These are phyloP conservation scores for Novumbra hubbsi DNA, from an alignment of 2,797 vertebrate species.

Conservation along the genomic window DNA sequence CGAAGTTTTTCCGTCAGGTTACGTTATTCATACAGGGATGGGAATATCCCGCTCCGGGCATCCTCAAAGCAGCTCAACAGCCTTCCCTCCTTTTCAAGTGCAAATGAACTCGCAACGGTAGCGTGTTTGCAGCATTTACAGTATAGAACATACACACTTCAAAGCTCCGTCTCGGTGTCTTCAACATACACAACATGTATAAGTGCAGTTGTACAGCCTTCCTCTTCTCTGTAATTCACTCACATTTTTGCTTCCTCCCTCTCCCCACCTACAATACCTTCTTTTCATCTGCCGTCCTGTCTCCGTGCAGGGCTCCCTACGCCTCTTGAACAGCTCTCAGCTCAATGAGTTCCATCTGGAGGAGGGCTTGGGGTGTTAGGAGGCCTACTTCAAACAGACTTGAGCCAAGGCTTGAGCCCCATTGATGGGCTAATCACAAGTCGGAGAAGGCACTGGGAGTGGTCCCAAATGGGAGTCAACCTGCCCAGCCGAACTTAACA, in stretches of 20 bases:
- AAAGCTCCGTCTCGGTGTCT: background rate
- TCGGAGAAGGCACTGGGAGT: slow-evolving; percentile 25
- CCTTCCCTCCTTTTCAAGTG: slow-evolving; percentile 49
- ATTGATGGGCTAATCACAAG: slow-evolving; percentile 50
- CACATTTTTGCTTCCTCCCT: slow-evolving; percentile 1
- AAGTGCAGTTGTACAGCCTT: background rate
- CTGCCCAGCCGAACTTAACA: background rate
- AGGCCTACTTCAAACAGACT: slow-evolving; percentile 10
- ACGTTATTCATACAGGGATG: slow-evolving; percentile 45
- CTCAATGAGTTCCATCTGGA: slow-evolving; percentile 36
- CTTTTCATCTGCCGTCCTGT: slow-evolving; percentile 33
- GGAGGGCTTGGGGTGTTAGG: slow-evolving; percentile 20
- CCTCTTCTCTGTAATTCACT: background rate
- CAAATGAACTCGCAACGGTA: slow-evolving; percentile 27
- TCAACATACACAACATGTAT: background rate
- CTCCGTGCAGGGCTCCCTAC: slow-evolving; percentile 41
- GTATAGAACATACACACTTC: background rate
- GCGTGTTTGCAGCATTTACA: background rate
- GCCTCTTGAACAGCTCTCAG: slow-evolving; percentile 53
- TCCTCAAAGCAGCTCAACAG: slow-evolving; percentile 42
- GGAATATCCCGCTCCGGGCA: slow-evolving; percentile 44
- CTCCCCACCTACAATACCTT: slow-evolving; percentile 24
- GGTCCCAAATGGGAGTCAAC: background rate
- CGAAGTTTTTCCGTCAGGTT: slow-evolving; percentile 32
- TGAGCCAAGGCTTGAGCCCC: slow-evolving; percentile 18